Conservation (phyloP, 2,888 invertebrate genomes). For the Papilio demoleus region DNA sequence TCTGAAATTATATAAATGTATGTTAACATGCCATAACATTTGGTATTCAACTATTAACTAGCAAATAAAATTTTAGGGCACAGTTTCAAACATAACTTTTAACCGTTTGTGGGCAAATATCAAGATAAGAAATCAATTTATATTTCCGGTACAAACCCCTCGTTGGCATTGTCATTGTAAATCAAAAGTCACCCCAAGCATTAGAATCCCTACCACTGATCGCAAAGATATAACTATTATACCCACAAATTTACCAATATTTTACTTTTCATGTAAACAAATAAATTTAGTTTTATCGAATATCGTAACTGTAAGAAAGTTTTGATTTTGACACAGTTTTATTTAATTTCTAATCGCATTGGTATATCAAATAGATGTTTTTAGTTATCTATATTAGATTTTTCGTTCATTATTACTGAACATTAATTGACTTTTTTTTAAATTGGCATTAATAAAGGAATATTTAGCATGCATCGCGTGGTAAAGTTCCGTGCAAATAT, state of each 20-base stretch:
- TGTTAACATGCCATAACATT: too few species aligned
- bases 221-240: slow-evolving; percentile 52
- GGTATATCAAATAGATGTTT: too few species aligned
- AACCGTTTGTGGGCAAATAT: slow-evolving; percentile 47
- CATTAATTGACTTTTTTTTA: too few species aligned
- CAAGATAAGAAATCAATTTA: slow-evolving; percentile 75
- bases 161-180: slow-evolving; percentile 69
- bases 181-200: slow-evolving; percentile 67
- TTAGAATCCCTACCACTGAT: slow-evolving; percentile 53
- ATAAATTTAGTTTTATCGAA: slow-evolving; percentile 45
- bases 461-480: slow-evolving; percentile 52
- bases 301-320: too few species aligned
- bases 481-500: slow-evolving; percentile 65
- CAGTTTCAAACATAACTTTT: slow-evolving; percentile 10
- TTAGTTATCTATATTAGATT: too few species aligned
- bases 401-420: too few species aligned
- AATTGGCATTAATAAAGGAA: slow-evolving; percentile 52
- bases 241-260: slow-evolving; percentile 58
- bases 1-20: too few species aligned
- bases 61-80: background rate
- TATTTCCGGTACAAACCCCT: slow-evolving; percentile 59
- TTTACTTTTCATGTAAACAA: slow-evolving; percentile 39
- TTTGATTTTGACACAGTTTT: too few species aligned
- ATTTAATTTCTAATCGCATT: too few species aligned
- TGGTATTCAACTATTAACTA: too few species aligned